Base-by-base conservation (phyloP, 2,113 vertebrate genomes). In the Cavia porcellus region DNA sequence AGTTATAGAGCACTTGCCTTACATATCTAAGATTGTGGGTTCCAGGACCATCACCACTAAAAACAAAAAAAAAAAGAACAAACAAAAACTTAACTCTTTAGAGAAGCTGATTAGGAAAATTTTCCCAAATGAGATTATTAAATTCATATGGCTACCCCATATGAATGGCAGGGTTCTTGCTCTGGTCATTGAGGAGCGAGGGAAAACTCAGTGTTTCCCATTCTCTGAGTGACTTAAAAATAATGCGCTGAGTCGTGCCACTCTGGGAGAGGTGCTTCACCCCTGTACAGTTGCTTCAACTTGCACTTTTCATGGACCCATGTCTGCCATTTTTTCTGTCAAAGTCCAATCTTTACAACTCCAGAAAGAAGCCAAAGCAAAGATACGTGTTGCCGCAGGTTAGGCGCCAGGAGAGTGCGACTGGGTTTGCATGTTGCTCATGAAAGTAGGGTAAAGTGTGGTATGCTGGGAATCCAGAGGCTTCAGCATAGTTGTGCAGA, bases 211-310 rank as follows among this genome's bases (percentile, higher is more conserved):
- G 32, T 25, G 64, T 22, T 64, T 52, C n/a, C 59, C 38, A 35
- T 62, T 93, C 66, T 64, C 38, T 70, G 47, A 85, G 52, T 59
- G 77, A 75, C 77, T 89, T 75, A 22, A 94, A 83, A 91, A 81
- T n/a, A 84, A 82, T 20, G 42, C 15, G 38, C 22, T 22, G 7
- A 59, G 30, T 2, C n/a, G 57, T 35, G 35, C 22, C 47, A 32
- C 17, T 66, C 70, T 38, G 59, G 64, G 25, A 62, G 32, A 68
- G 7, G 0, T n/a, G 22, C 4, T 22, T 5, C 62, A 1, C 38
- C 80, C 7, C 32, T 68, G 86, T 85, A 77, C 42, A 6, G 15
- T 25, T 47, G 4, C 24, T 25, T 47, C 72, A 50, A 6, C 20
- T 25, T 72, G 30, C 45, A 3, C 83, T 94, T 86, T 59, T 38